A percentile compares a stretch with the other conserved stretches of the same genome.
These are phyloP conservation scores for Netelia virgata DNA, from an alignment of 2,888 invertebrate genomes.

Conservation along the genomic window DNA sequence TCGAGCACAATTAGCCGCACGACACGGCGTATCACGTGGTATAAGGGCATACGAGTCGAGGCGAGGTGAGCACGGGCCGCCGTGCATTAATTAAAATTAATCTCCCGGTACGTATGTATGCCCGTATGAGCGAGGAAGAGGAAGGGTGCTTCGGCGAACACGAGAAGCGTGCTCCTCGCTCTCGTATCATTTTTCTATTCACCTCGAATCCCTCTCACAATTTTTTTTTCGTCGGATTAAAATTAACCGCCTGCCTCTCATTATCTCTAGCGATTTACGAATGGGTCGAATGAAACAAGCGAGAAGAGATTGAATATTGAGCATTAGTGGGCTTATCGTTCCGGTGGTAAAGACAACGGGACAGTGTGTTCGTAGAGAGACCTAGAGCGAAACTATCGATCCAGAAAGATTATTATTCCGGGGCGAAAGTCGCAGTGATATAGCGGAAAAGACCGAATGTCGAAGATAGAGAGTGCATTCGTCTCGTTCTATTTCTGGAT, in stretches of 20 bases:
- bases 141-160: constrained; percentile 38
- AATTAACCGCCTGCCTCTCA: background rate
- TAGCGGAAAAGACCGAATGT: background rate
- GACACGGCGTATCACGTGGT: constrained; percentile 52
- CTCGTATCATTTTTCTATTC: background rate
- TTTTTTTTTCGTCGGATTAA: constrained; percentile 7
- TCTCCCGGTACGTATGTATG: constrained; percentile 34
- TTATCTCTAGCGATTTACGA: background rate
- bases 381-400: background rate
- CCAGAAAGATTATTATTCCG: background rate
- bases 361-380: background rate
- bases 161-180: constrained; percentile 17
- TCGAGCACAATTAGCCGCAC: constrained; percentile 67
- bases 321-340: background rate
- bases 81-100: constrained; percentile 69
- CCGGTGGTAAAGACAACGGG: background rate
- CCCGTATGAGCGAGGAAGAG: constrained; percentile 22
- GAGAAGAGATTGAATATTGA: background rate
- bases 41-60: constrained; percentile 27
- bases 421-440: background rate
- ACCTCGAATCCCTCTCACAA: background rate
- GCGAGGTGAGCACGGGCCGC: constrained; percentile 58
- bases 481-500: constrained; percentile 37
- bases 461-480: background rate
- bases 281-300: background rate